These are phyloP conservation scores for Neomonachus schauinslandi DNA, from an alignment of 2,113 vertebrate species.

Conservation along the genomic window DNA sequence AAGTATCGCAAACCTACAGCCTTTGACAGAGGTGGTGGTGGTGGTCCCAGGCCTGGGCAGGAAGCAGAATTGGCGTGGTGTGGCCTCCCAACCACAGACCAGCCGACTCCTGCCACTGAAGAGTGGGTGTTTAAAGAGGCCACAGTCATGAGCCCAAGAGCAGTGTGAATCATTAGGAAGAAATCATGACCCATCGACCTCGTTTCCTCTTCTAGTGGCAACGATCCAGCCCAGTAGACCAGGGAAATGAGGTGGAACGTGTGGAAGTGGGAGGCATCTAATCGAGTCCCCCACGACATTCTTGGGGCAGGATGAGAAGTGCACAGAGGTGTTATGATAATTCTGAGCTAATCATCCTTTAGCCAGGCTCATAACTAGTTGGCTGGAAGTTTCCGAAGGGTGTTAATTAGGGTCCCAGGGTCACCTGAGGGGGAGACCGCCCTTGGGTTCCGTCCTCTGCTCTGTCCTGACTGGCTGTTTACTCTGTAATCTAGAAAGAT, in stretches of 20 bases:
- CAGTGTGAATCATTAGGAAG: not conserved
- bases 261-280: not conserved
- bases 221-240: accelerated
- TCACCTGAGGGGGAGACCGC: not conserved
- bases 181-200: not conserved
- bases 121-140: not conserved
- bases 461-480: not conserved
- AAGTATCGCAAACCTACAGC: not conserved
- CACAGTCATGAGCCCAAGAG: not conserved
- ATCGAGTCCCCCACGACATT: not conserved
- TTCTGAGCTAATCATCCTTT: not conserved
- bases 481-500: not conserved
- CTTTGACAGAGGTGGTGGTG: not conserved
- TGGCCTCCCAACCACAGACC: not conserved
- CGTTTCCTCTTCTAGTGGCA: not conserved
- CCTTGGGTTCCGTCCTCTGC: not conserved
- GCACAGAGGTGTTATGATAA: too few relatives aligned
- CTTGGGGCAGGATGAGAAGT: not conserved
- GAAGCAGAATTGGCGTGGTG: not conserved
- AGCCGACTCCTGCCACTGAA: accelerated
- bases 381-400: not conserved
- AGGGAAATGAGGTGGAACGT: not conserved
- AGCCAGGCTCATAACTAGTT: not conserved
- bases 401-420: not conserved
- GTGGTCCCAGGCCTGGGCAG: not conserved